A percentile compares a stretch with the other conserved stretches of the same genome.
These are phyloP conservation scores for Lota lota DNA, from an alignment of 2,113 vertebrate genomes.

Conservation along the genomic window DNA sequence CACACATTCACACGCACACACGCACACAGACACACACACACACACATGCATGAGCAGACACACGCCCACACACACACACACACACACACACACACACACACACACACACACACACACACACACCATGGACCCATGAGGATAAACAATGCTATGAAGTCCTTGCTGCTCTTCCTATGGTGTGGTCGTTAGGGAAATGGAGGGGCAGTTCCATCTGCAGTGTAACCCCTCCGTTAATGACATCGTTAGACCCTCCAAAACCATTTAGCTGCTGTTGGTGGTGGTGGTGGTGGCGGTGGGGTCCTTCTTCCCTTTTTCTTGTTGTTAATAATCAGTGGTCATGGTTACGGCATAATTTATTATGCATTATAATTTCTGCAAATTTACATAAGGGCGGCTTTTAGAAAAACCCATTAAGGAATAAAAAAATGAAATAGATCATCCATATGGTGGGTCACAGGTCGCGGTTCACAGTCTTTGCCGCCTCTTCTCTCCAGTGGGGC, in stretches of 20 bases:
- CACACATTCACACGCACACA: constrained; percentile 4
- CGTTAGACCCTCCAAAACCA: constrained; percentile 26
- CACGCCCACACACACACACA: constrained; percentile 17
- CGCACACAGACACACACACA: neutral
- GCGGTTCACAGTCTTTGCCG: neutral
- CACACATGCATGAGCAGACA: neutral
- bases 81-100: constrained; percentile 19
- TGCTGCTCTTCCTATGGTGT: constrained; percentile 64
- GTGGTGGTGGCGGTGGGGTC: neutral
- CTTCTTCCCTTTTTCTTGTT: neutral
- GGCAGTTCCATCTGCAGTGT: constrained; percentile 51
- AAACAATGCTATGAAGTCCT: constrained; percentile 70
- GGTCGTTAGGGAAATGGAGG: constrained; percentile 69
- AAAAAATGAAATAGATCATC: neutral
- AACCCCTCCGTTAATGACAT: constrained; percentile 49
- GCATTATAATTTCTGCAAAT: neutral
- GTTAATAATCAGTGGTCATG: neutral
- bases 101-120: constrained; percentile 30
- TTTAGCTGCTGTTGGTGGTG: constrained; percentile 23
- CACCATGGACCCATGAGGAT: constrained; percentile 43
- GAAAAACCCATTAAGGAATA: neutral
- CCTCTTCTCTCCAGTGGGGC: too few relatives aligned
- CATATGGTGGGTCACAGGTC: neutral
- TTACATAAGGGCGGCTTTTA: neutral
- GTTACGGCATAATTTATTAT: neutral